These are phyloP conservation scores for Darevskia mixta DNA, from an alignment of 2,797 vertebrate genomes.

Conservation along the genomic window DNA sequence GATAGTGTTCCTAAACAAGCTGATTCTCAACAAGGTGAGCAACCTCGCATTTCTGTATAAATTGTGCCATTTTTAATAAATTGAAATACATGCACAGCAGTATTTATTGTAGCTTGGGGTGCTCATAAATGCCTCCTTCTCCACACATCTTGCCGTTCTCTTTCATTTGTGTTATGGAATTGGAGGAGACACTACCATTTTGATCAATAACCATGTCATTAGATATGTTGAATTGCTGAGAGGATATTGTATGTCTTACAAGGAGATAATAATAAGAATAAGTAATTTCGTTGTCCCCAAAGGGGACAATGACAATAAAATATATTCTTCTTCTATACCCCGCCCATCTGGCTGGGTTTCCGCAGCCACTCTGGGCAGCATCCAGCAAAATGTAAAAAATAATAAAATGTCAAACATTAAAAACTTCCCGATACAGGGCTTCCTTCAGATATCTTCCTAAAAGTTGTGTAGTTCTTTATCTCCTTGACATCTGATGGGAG, in stretches of 20 bases:
- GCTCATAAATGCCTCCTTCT: neutral
- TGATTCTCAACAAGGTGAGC: constrained; percentile 95
- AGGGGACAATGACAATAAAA: no score
- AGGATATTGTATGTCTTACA: neutral
- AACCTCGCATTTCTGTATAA: neutral
- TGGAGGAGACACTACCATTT: neutral
- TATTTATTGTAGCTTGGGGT: neutral
- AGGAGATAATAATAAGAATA: neutral
- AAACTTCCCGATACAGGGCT: no score
- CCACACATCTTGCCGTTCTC: neutral
- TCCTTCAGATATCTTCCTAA: no score
- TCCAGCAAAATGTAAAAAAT: no score
- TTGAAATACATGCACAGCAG: neutral
- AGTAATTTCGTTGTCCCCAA: no score
- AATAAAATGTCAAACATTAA: no score
- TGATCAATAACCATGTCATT: neutral
- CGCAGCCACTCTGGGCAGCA: no score
- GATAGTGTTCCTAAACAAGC: constrained; percentile 96
- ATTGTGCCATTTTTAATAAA: neutral
- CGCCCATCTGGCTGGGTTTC: no score
- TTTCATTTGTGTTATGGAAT: neutral
- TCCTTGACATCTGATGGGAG: no score
- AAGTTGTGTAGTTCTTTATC: no score
- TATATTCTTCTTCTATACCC: no score
- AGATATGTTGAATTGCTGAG: neutral